Base-by-base conservation (phyloP, 1,140 invertebrate genomes). In the Tetragnatha versicolor region DNA sequence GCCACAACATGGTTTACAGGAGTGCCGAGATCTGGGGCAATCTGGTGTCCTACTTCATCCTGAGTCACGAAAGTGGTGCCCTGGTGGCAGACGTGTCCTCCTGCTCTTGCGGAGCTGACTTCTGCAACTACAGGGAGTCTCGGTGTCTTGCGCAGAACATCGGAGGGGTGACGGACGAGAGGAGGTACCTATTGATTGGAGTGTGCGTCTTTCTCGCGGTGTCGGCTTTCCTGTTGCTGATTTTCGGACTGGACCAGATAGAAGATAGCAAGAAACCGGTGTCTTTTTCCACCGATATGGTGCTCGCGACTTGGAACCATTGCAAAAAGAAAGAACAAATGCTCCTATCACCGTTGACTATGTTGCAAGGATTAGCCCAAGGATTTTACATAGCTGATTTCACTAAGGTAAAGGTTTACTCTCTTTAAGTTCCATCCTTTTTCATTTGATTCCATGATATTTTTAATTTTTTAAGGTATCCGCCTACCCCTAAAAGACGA, bases 1-100 rank as follows among this genome's bases (percentile, higher is more conserved):
- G 97, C 89, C 98, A 98, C 90, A 98, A 98, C 88, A 91, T 98
- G 77, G 92, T 96, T 78, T 98, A 97, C 91, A 96, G 98, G 84
- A 93, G 94, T 0, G 93, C 95, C 78, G 94, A 96, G 86, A 90
- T 97, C 9, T 94, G 94, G 94, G 96, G 96, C 84, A 98, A 98
- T 87, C 89, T 98, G 39, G 94, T 98, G 82, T 97, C 96, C 14
- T 98, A 29, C 27, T 69, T 22, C 22, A 17, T 69, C 10, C 47
- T 69, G 29, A 25, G 27, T 22, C 22, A 7, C 3, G 35, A 49
- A 14, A 51, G 20, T 6, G 10, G n/a, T 20, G 12, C 31, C 14
- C 29, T 35, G 3, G 29, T 51, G 17, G 22, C 20, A 5, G 27
- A 17, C 20, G 14, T n/a, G 7, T 33, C 29, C 6, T 3, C n/a